Conservation (phyloP, 2,888 invertebrate species). For the Drosophila siamana region DNA sequence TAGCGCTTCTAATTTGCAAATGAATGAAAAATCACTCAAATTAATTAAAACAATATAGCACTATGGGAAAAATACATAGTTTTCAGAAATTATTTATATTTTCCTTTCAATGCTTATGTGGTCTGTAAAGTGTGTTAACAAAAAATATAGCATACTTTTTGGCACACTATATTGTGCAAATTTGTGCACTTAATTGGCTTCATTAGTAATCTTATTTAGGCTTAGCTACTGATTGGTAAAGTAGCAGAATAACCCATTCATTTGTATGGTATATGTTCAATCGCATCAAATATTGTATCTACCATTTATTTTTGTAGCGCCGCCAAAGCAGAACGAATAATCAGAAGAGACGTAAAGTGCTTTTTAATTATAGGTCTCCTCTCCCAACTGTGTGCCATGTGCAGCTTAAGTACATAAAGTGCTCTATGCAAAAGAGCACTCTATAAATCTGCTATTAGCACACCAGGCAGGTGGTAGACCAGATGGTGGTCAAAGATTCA, state of each 20-base stretch:
- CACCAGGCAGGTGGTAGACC: constrained; percentile 8
- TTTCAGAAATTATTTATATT: too few relatives aligned
- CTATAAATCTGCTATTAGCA: constrained; percentile 9
- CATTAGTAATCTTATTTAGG: too few relatives aligned
- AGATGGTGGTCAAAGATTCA: constrained; percentile 7
- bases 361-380: neutral
- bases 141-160: constrained; percentile 10
- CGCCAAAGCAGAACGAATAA: neutral
- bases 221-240: neutral
- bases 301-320: neutral
- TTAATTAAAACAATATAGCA: too few relatives aligned
- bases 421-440: neutral
- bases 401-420: constrained; percentile 1
- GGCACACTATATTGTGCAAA: too few relatives aligned
- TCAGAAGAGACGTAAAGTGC: too few relatives aligned
- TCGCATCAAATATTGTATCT: neutral
- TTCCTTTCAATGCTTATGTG: too few relatives aligned
- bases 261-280: too few relatives aligned
- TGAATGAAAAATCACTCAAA: too few relatives aligned
- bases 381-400: neutral
- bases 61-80: too few relatives aligned
- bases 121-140: neutral
- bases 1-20: too few relatives aligned
- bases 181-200: too few relatives aligned
- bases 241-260: neutral